Evolutionary conservation across 2,888 invertebrate species (phyloP), one percentile per base, ranked within the genome.

Genomic region (Euplexia lucipara): DNA sequence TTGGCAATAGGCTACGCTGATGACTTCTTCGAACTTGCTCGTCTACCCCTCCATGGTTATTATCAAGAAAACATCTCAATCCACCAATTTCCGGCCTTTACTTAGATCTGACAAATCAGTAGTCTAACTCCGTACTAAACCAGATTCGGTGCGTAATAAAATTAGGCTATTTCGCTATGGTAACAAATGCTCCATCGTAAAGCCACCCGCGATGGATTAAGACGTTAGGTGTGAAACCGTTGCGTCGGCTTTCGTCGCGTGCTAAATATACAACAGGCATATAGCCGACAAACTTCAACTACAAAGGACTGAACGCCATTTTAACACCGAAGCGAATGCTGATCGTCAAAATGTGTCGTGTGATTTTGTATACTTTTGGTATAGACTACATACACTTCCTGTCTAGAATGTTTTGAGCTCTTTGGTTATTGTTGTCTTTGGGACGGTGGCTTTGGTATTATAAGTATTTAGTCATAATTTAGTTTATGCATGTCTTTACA

Each of bases 141-240:
- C 71, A 60, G 70, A 77, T 78, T 70, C 45, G 58, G 59, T 56
- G 37, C 26, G 70, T 76, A 73, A 78, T 75, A 81, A 81, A 79
- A 78, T 79, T 70, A 64, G 48, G 45, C 26, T 63, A 53, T 69
- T 78, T 80, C 48, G 78, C 70, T 59, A 66, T 70, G 70, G 61
- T 69, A 48, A 78, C 70, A 59, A 63, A 70, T 68, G 56, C 39
- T 42, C 45, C 42, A 20, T 79, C 77, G 58, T 80, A 80, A 77
- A 76, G 42, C 62, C 77, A 72, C 79, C 82, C 83, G 86, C 82
- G 79, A 79, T 81, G 75, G 88, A 91, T 92, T 87, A 85, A 92
- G 89, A 91, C 85, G 85, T 92, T 88, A 89, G 79, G 44, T 64
- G 66, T 78, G 81, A 64, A 79, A 67, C 71, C 79, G 66, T 42